Conservation (phyloP, 2,797 vertebrate species). For the Phalanger gymnotis region DNA sequence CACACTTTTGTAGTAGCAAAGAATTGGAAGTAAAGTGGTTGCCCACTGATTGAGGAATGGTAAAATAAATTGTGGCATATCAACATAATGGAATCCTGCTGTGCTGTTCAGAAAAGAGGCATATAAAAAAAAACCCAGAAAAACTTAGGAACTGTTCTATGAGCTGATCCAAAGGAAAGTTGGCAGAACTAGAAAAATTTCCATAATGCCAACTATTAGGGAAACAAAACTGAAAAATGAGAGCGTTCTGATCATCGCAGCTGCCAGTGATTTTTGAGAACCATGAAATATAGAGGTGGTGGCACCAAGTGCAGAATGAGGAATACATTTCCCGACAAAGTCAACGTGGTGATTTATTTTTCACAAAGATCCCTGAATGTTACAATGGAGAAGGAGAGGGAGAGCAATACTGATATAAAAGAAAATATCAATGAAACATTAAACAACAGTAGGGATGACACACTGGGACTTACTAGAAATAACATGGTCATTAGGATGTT, state of each 20-base stretch:
- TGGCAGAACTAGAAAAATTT: background rate
- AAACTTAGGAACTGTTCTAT: background rate
- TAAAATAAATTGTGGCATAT: background rate
- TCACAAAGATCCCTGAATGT: background rate
- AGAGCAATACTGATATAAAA: background rate
- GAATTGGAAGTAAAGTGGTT: background rate
- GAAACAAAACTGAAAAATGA: background rate
- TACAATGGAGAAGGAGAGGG: background rate
- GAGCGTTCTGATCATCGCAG: background rate
- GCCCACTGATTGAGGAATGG: background rate
- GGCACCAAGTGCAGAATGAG: background rate
- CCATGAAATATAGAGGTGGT: background rate
- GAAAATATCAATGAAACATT: background rate
- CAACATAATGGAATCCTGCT: background rate
- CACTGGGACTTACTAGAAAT: background rate
- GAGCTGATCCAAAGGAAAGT: background rate
- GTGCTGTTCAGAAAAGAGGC: background rate
- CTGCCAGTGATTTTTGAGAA: background rate
- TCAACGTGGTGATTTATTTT: background rate
- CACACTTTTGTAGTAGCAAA: background rate
- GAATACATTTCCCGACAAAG: background rate
- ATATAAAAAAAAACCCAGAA: background rate
- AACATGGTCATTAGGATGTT: background rate
- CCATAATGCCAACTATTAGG: background rate
- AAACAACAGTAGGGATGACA: background rate